Base-by-base conservation (phyloP, 2,113 vertebrate species). In the Motacilla tschutschensis region DNA sequence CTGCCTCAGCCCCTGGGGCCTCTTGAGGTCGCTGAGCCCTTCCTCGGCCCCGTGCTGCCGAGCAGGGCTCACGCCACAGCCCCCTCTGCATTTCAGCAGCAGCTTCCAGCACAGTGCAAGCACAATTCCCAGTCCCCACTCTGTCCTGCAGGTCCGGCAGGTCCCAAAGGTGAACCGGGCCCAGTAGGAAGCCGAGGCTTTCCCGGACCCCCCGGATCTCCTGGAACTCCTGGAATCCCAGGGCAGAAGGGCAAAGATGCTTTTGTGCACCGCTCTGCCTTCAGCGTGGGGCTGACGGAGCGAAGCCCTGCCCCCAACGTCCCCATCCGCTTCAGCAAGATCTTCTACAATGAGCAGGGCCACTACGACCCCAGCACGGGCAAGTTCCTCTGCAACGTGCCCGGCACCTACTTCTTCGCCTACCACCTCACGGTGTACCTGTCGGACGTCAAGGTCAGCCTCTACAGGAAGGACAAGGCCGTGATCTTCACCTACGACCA, bases 351-450 rank as follows among this genome's bases (percentile, higher is more conserved):
- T 0, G 96, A 97, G 66, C 97, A 98, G 83, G 95, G 77, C 41
- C 97, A 98, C 92, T 98, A 98, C 0, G 97, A 98, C 2, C 15
- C 85, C 54, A 96, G 91, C 90, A 98, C 98, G 0, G 98, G 98
- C 53, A 98, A 98, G 93, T 98, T 98, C 94, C 87, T 93, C 80
- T 98, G 97, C 91, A 95, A n/a, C 36, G 87, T 98, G 21, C 93
- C 97, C 0, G 98, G 98, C 59, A 91, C 97, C 5, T 98, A 98
- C 74, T 98, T 96, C 83, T 98, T 98, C 2, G 77, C 96, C 58
- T 98, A 98, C 78, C 98, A 98, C 50, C 95, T 98, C 72, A 98
- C 98, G 0, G 97, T 98, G n/a, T 97, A 98, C 53, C 41, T 96
- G 90, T 87, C 95, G 0, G 98, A 98, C 0, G 94, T 97, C 75